Base-by-base conservation (phyloP, 1,140 invertebrate species). In the Muscidifurax raptorellus region DNA sequence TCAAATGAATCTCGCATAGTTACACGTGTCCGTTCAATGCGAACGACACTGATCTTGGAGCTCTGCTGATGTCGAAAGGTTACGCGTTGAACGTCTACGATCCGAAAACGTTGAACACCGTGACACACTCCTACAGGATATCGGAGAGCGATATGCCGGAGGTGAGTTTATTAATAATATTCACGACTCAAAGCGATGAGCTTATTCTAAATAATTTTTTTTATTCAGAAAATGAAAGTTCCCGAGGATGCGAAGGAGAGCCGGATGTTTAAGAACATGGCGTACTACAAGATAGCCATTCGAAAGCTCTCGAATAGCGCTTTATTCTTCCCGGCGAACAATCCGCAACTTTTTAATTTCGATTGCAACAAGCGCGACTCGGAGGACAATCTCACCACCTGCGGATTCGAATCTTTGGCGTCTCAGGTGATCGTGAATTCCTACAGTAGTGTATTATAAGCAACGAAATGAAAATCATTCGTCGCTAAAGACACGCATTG, bases 261-360 rank as follows among this genome's bases (percentile, higher is more conserved):
- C 25, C 90, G 94, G 83, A 93, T 93, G 40, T 88, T 96, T 82
- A 93, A 89, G 27, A 95, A 95, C 86, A 94, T 95, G 85, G 94
- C 93, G 9, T 91, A 93, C 81, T 96, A 94, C 84, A 93, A 93
- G 72, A 94, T 94, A 0, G 93, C 94, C 0, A 91, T 95, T 13
- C 92, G 95, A 5, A 94, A 93, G 87, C 85, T 96, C 22, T 94
- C 95, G 0, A 92, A 93, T 64, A 92, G 91, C 66, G 87, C 90
- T 67, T 92, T 95, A 75, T 96, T 94, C 88, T 96, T 96, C 88
- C 96, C 95, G 9, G 92, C 94, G 2, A 90, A 86, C 25, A 52
- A 67, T 12, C 52, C 71, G 15, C 87, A 88, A 0, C 69, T 92
- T 0, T 90, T 89, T 77, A 86, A 90, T 44, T 90, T 93, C 15